These are phyloP conservation scores for Hermaeophaga mercurialis DNA, from an alignment of 2,888 invertebrate species.

Conservation along the genomic window DNA sequence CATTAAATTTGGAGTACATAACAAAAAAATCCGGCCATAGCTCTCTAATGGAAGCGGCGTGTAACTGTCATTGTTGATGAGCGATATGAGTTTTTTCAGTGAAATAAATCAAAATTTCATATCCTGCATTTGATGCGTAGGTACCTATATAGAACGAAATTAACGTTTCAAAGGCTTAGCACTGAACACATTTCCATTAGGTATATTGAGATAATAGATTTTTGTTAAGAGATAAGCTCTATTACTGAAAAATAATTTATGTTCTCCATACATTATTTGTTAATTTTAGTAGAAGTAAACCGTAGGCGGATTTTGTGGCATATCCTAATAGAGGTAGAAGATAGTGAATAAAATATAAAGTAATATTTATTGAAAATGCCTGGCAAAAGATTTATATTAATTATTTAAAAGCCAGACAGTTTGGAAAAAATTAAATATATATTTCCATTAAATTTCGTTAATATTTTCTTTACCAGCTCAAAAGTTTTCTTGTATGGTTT, in stretches of 20 bases:
- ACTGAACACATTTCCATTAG: constrained; percentile 13
- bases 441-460: too few species aligned
- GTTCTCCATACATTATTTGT: not conserved
- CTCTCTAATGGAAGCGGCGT: constrained; percentile 16
- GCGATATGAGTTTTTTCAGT: constrained; percentile 16
- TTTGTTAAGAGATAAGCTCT: constrained; percentile 12
- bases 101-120: constrained; percentile 19
- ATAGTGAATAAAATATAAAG: too few species aligned
- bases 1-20: not conserved
- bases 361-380: too few species aligned
- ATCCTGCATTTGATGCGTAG: constrained; percentile 15
- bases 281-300: too few species aligned
- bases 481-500: too few species aligned
- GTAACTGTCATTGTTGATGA: constrained; percentile 19
- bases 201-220: constrained; percentile 11
- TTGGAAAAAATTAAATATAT: too few species aligned
- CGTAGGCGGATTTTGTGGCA: too few species aligned
- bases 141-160: constrained; percentile 13
- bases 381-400: too few species aligned
- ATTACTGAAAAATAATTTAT: constrained; percentile 5
- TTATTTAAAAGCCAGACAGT: too few species aligned
- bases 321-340: too few species aligned
- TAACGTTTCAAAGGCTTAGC: constrained; percentile 18
- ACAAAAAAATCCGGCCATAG: not conserved
- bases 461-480: too few species aligned